Conservation (phyloP, 92 coral and sea anemone genomes). For the Zoanthus solanderi region DNA sequence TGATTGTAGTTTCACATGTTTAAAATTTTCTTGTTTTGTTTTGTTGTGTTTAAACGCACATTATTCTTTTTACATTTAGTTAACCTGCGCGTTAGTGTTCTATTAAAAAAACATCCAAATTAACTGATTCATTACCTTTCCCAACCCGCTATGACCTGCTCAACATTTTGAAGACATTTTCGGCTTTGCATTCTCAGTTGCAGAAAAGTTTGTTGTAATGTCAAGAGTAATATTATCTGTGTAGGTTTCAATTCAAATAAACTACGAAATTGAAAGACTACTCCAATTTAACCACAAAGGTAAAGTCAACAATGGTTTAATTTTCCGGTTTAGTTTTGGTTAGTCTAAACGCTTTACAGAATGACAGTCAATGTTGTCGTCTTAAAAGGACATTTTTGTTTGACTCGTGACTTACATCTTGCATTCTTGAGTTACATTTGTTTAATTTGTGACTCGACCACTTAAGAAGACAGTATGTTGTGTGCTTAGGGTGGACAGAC, state of each 20-base stretch:
- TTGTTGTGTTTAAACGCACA: not conserved
- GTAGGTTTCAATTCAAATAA: not conserved
- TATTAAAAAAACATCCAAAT: not conserved
- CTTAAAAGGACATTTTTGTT: not conserved
- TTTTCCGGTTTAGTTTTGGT: slow-evolving; percentile 31
- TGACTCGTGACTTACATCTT: not conserved
- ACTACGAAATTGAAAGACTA: slow-evolving; percentile 3
- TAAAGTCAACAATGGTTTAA: slow-evolving; percentile 1
- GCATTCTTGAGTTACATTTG: slow-evolving; percentile 29
- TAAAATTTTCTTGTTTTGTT: not conserved
- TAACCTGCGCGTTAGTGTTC: not conserved
- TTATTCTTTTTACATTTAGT: not conserved
- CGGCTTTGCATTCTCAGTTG: not conserved
- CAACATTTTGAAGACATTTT: not conserved
- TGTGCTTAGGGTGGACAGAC: slow-evolving; percentile 23
- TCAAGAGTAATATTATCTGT: not conserved
- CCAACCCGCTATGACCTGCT: not conserved
- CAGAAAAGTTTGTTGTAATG: not conserved
- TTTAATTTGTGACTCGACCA: not conserved
- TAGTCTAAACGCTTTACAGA: not conserved
- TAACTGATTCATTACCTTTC: not conserved
- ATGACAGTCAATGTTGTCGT: not conserved
- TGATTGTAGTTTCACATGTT: not conserved
- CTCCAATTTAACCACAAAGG: slow-evolving; percentile 14
- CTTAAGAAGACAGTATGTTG: not conserved